A percentile compares a stretch with the other conserved stretches of the same genome.
Conservation (phyloP, 1,140 invertebrate species). For the Charaxes varanes region DNA sequence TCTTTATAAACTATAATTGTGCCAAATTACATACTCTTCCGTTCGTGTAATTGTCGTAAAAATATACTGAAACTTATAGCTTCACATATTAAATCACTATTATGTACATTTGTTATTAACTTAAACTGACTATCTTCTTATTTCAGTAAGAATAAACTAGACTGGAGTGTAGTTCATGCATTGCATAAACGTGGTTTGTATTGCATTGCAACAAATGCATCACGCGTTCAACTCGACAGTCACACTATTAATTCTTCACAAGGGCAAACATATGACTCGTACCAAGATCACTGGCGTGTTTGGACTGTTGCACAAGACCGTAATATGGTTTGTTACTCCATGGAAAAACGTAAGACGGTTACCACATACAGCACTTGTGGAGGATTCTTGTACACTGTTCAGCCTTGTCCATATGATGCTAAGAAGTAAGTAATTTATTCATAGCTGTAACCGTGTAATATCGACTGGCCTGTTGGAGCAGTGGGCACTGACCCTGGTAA, state of each 20-base stretch:
- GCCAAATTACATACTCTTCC: too few relatives aligned
- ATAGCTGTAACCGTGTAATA: too few relatives aligned
- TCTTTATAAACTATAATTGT: too few relatives aligned
- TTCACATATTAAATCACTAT: too few relatives aligned
- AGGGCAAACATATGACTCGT: background rate
- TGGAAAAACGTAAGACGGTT: slow-evolving; percentile 51
- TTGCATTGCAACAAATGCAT: slow-evolving; percentile 40
- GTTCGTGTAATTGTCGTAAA: too few relatives aligned
- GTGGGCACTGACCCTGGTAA: too few relatives aligned
- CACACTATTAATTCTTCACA: background rate
- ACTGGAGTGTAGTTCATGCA: slow-evolving; percentile 35
- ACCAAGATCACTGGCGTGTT: slow-evolving; percentile 39
- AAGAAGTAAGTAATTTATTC: slow-evolving; percentile 76
- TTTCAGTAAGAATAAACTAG: slow-evolving; percentile 49
- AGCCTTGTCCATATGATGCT: slow-evolving; percentile 81
- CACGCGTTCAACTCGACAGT: slow-evolving; percentile 27
- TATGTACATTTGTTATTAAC: too few relatives aligned
- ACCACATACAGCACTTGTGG: slow-evolving; percentile 77
- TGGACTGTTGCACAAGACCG: slow-evolving; percentile 81
- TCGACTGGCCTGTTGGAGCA: too few relatives aligned
- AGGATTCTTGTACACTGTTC: slow-evolving; percentile 79
- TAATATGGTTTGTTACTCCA: slow-evolving; percentile 75
- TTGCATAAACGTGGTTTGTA: slow-evolving; percentile 43
- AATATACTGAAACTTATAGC: too few relatives aligned
- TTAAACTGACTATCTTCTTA: too few relatives aligned